These are phyloP conservation scores for Corella eumyota DNA, from an alignment of 23 tunicate species.

Conservation along the genomic window DNA sequence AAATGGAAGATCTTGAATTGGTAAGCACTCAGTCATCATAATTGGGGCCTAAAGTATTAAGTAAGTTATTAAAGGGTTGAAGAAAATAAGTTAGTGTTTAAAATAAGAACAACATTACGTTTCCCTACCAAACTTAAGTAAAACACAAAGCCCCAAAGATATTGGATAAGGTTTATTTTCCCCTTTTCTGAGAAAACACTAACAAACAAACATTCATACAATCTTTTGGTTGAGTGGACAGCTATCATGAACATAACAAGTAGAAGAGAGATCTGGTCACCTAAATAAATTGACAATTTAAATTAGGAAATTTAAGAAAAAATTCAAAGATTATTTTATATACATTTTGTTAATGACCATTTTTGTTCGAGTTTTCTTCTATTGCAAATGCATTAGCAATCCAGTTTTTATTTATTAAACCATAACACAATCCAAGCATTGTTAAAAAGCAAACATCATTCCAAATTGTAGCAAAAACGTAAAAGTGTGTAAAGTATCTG, in stretches of 20 bases:
- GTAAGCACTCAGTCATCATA: constrained; percentile 27
- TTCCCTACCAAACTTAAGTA: constrained; percentile 33
- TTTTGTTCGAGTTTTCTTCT: neutral
- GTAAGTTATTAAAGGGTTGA: neutral
- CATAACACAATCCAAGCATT: constrained; percentile 7
- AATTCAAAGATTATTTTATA: no score
- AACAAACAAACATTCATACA: constrained; percentile 57
- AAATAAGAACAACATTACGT: no score
- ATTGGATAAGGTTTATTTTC: constrained; percentile 25
- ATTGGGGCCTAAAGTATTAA: constrained; percentile 25
- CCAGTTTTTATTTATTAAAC: constrained; percentile 2
- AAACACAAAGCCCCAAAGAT: constrained; percentile 38
- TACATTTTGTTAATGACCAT: no score
- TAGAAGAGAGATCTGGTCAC: constrained; percentile 28
- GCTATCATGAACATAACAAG: constrained; percentile 21
- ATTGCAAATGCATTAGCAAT: constrained; percentile 5
- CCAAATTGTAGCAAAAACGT: constrained; percentile 20
- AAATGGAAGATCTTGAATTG: constrained; percentile 22
- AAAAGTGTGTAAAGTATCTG: constrained; percentile 34
- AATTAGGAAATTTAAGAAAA: no score
- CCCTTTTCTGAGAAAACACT: constrained; percentile 55
- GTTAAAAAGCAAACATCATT: constrained; percentile 23
- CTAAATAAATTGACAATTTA: no score
- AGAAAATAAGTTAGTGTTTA: neutral
- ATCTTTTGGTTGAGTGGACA: constrained; percentile 19